A percentile compares a stretch with the other conserved stretches of the same genome.
Evolutionary conservation across 1,140 invertebrate species (phyloP).

Genomic region (Ceratosolen solmsi): DNA sequence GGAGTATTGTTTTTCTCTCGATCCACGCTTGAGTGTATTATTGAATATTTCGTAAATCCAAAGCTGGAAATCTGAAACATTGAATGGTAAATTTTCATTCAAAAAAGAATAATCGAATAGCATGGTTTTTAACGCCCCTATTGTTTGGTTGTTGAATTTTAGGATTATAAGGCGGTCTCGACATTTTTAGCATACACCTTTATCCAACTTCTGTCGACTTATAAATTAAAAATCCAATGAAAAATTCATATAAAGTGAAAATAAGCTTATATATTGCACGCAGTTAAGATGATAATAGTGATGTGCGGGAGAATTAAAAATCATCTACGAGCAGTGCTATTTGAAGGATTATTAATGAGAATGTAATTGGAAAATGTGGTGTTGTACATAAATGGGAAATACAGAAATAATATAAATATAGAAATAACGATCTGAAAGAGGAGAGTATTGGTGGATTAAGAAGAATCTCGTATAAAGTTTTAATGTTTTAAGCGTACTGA

Average conservation of each 20-base stretch:
- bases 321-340: too few relatives aligned
- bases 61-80: neutral
- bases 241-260: too few relatives aligned
- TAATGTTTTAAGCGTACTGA: slow-evolving; percentile 15
- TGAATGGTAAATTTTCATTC: slow-evolving; percentile 18
- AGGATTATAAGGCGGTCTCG: neutral
- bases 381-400: too few relatives aligned
- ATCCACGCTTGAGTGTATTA: neutral
- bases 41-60: neutral
- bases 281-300: too few relatives aligned
- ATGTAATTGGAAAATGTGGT: too few relatives aligned
- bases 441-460: neutral
- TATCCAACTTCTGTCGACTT: too few relatives aligned
- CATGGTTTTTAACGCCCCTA: slow-evolving; percentile 31
- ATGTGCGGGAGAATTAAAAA: too few relatives aligned
- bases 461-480: neutral
- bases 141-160: slow-evolving; percentile 7
- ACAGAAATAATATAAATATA: too few relatives aligned
- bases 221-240: too few relatives aligned
- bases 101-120: neutral
- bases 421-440: neutral
- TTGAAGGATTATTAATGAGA: too few relatives aligned
- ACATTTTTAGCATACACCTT: too few relatives aligned
- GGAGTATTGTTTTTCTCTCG: slow-evolving; percentile 60
- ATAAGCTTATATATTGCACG: too few relatives aligned